Conservation (phyloP, 1,140 invertebrate genomes). For the Neodiprion lecontei region DNA sequence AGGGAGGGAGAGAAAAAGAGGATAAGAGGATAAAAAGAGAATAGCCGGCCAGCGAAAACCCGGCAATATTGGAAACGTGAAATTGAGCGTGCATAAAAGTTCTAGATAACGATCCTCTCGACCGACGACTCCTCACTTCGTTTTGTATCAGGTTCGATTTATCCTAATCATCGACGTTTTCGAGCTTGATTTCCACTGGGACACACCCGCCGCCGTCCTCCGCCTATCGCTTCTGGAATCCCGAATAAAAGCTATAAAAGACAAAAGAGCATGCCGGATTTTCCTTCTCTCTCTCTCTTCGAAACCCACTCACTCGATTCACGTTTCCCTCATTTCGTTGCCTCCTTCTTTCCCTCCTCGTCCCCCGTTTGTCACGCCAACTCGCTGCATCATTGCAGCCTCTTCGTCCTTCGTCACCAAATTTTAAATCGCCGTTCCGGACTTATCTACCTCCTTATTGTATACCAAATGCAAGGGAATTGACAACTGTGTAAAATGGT, state of each 20-base stretch:
- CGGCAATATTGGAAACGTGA: slow-evolving; percentile 32
- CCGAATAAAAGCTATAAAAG: slow-evolving; percentile 25
- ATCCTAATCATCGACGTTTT: slow-evolving; percentile 37
- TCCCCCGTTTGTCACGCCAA: not conserved
- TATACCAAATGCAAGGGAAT: too few species aligned
- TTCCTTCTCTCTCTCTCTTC: not conserved
- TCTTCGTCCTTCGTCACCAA: too few species aligned
- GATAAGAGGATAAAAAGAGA: slow-evolving; percentile 18
- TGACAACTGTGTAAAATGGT: too few species aligned
- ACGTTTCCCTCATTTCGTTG: not conserved
- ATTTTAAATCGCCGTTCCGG: too few species aligned
- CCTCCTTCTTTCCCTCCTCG: not conserved
- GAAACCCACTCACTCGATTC: too few species aligned
- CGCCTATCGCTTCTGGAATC: not conserved
- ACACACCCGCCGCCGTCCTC: slow-evolving; percentile 1
- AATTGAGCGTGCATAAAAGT: slow-evolving; percentile 30
- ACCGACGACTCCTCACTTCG: slow-evolving; percentile 14
- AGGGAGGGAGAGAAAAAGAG: slow-evolving; percentile 13
- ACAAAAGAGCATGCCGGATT: not conserved
- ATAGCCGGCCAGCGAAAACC: slow-evolving; percentile 17
- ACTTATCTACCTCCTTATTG: too few species aligned
- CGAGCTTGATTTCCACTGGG: slow-evolving; percentile 38
- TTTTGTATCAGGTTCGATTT: slow-evolving; percentile 30
- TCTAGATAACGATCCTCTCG: not conserved
- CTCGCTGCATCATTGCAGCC: not conserved